Evolutionary conservation across 2,888 invertebrate species (phyloP).

Genomic region (Diarsia mendica): DNA sequence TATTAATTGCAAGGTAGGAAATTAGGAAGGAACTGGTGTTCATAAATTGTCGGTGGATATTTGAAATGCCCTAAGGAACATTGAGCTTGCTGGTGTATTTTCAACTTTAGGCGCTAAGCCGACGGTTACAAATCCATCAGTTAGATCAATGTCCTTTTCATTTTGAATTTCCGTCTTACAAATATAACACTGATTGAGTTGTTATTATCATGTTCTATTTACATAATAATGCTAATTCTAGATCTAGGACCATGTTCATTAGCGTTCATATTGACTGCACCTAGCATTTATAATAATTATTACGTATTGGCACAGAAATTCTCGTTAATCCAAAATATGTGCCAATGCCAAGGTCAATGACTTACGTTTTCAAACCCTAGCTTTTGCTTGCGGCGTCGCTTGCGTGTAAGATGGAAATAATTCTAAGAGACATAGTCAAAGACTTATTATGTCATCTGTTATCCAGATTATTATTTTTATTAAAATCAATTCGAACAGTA

Average conservation of each 20-base stretch:
- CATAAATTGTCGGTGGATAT: background rate
- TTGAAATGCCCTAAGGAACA: background rate
- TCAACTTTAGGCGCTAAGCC: background rate
- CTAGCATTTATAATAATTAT: slow-evolving; percentile 4
- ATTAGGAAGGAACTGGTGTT: slow-evolving; percentile 2
- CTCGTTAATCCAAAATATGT: background rate
- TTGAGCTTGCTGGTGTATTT: background rate
- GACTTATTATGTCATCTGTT: background rate
- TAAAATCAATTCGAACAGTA: background rate
- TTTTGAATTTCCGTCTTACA: background rate
- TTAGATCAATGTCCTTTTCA: background rate
- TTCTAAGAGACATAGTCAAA: too few species aligned
- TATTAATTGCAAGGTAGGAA: background rate
- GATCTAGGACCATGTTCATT: slow-evolving; percentile 24
- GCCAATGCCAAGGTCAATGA: background rate
- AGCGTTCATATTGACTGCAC: slow-evolving; percentile 10
- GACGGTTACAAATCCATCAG: background rate
- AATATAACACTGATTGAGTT: slow-evolving; percentile 32
- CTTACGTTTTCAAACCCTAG: background rate
- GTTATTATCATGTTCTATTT: slow-evolving; percentile 38
- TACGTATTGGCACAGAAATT: background rate
- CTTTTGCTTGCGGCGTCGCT: too few species aligned
- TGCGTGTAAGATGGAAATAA: background rate
- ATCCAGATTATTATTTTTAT: background rate
- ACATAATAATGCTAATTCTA: slow-evolving; percentile 28